Base-by-base conservation (phyloP, 2,888 invertebrate genomes). In the Lypha dubia region DNA sequence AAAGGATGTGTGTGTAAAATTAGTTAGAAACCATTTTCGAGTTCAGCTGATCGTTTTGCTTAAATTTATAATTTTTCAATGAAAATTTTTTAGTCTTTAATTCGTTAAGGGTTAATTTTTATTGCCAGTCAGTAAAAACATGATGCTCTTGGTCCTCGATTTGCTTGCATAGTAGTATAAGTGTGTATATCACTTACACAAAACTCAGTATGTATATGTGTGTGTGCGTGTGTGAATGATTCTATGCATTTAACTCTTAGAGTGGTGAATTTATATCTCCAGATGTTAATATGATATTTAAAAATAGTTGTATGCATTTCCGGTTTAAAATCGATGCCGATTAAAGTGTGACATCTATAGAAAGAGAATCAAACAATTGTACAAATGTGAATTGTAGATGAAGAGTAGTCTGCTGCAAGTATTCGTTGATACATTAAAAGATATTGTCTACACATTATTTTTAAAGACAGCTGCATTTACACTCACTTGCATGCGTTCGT, bases 271-370 rank as follows among this genome's bases (percentile, higher is more conserved):
- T 74, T 68, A 83, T 35, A 74, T 68, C 73, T 28, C 32, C 24
- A 70, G 70, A 79, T 70, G 68, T 15, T 70, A 83, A 75, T 79
- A 65, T 83, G 83, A 80, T 75, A 83, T 71, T 80, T 75, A 60
- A 44, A 80, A 83, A 79, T 65, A 83, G 70, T 83, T 80, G 79
- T 65, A 80, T 60, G 80, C 24, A 80, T 83, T 83, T 80, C 70
- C 83, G 75, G 58, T 71, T 80, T 51, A 75, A 80, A 75, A 60
- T 80, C 75, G 70, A 71, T 63, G 49, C 75, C 75, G 70, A 75
- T 83, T 83, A 71, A n/a, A 70, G 58, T 71, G 75, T 80, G 83
- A 79, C 80, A 62, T 46, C 41, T 68, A 41, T 28, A 51, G 7
- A 60, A 58, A 8, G 17, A 68, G n/a, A 51, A 44, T 35, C 0